Evolutionary conservation across 1,140 invertebrate genomes (phyloP).

Genomic region (Calycopis cecrops): DNA sequence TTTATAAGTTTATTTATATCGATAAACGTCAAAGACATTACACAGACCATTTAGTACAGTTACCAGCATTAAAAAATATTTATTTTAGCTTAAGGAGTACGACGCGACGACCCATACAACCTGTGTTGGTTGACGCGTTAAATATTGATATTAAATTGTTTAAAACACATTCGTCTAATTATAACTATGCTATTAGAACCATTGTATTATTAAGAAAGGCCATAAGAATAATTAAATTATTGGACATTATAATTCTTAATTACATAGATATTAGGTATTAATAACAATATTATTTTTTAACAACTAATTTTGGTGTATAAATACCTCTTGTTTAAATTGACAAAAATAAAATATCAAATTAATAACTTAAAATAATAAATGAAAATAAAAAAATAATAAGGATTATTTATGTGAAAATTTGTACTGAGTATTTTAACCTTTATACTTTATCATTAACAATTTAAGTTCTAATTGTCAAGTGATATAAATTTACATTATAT

Average conservation of each 20-base stretch:
- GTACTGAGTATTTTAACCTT: too few species aligned
- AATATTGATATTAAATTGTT: not conserved
- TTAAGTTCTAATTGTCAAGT: too few species aligned
- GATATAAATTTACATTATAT: too few species aligned
- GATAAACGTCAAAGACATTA: too few species aligned
- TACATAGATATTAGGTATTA: not conserved
- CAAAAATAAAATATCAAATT: slow-evolving; percentile 12
- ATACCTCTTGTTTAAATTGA: slow-evolving; percentile 18
- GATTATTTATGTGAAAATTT: too few species aligned
- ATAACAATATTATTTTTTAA: not conserved
- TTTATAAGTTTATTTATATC: too few species aligned
- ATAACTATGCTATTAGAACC: slow-evolving; percentile 7
- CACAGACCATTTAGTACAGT: not conserved
- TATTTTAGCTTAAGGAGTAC: not conserved
- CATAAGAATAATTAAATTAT: slow-evolving; percentile 20
- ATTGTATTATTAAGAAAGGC: slow-evolving; percentile 16
- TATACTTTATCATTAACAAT: too few species aligned
- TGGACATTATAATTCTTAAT: slow-evolving; percentile 16
- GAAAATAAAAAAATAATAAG: slow-evolving; percentile 5
- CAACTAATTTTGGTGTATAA: slow-evolving; percentile 23
- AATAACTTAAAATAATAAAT: slow-evolving; percentile 11
- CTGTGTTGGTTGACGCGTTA: too few species aligned
- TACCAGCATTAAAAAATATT: slow-evolving; percentile 21
- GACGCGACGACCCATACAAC: too few species aligned
- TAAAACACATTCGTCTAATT: slow-evolving; percentile 21